Percentiles rank a stretch among this genome's conserved stretches.
Evolutionary conservation across 2,888 invertebrate genomes (phyloP).

Genomic region (Ypsolopha scabrella): DNA sequence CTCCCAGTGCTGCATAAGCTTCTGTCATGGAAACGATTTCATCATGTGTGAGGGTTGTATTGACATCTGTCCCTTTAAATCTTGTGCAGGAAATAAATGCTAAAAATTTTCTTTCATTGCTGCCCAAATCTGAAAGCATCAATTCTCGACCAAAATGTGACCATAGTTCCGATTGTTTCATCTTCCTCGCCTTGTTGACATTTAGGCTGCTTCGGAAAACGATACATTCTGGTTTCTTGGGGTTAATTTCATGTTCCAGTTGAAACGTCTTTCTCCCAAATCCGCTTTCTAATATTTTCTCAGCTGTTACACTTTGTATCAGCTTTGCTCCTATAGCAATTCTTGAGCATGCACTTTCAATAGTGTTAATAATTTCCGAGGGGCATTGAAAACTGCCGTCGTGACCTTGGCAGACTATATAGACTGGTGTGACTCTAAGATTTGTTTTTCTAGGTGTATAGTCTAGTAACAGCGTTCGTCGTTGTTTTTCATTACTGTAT

Average conservation of each 20-base stretch:
- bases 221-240: conserved; percentile 73
- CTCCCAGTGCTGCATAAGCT: conserved; percentile 91
- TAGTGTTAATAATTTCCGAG: conserved; percentile 70
- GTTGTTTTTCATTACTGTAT: conserved; percentile 57
- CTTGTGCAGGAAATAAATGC: conserved; percentile 91
- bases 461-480: conserved; percentile 56
- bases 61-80: conserved; percentile 74
- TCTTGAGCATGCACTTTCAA: conserved; percentile 79
- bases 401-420: conserved; percentile 85
- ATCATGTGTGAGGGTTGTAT: conserved; percentile 75
- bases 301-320: conserved; percentile 88
- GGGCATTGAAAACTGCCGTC: conserved; percentile 84
- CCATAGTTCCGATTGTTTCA: conserved; percentile 88
- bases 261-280: conserved; percentile 85
- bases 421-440: conserved; percentile 80
- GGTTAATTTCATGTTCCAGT: conserved; percentile 74
- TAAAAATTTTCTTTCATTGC: conserved; percentile 83
- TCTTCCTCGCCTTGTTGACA: conserved; percentile 76
- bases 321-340: conserved; percentile 83
- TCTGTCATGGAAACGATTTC: conserved; percentile 77
- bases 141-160: conserved; percentile 86
- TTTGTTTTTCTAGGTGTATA: conserved; percentile 71
- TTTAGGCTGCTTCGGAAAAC: conserved; percentile 80
- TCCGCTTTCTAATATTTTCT: conserved; percentile 85
- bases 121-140: conserved; percentile 75